Base-by-base conservation (phyloP, 2,797 vertebrate species). In the Ctenochaetus hawaiiensis region DNA sequence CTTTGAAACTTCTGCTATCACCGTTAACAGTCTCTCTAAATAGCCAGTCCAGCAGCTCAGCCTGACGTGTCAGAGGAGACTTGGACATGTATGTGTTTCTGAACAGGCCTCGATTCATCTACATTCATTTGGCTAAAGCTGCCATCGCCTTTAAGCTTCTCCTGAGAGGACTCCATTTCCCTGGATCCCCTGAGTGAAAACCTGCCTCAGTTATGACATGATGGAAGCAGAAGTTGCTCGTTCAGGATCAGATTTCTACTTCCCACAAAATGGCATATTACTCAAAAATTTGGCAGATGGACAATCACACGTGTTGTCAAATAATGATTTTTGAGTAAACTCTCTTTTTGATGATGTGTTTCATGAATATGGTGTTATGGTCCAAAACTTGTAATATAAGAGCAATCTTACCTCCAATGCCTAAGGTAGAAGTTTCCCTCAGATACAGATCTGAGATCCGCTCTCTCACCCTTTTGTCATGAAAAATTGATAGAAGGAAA, bases 371-470 rank as follows among this genome's bases (percentile, higher is more conserved):
- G 60, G 39, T 80, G 62, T 70, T 72, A 17, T 85, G 74, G 53
- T 70, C 69, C 72, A 57, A 72, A 60, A 84, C 66, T 34, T 85
- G 65, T 79, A 72, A 84, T 77, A 77, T 81, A 73, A 72, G 74
- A 82, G 30, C 56, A 82, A 58, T 77, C 71, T 82, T 81, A 69
- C 58, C 37, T 87, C 37, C 69, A 54, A 84, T 76, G 78, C 73
- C 68, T 47, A 72, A 88, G 81, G 83, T 89, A 85, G 22, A 90
- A 86, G 88, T 82, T 82, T 45, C 58, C 75, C 49, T 71, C 62
- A 75, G 77, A 86, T 69, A 67, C 75, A 20, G 83, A 91, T 91
- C 77, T 87, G 81, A 72, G 72, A 86, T 90, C 80, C 77, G 72
- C 45, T 72, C 69, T 49, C 13, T 39, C 8, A 70, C 49, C 49